Evolutionary conservation across 2,888 invertebrate species (phyloP), one percentile per base, ranked within the genome.

Genomic region (Drosophila percnosoma): DNA sequence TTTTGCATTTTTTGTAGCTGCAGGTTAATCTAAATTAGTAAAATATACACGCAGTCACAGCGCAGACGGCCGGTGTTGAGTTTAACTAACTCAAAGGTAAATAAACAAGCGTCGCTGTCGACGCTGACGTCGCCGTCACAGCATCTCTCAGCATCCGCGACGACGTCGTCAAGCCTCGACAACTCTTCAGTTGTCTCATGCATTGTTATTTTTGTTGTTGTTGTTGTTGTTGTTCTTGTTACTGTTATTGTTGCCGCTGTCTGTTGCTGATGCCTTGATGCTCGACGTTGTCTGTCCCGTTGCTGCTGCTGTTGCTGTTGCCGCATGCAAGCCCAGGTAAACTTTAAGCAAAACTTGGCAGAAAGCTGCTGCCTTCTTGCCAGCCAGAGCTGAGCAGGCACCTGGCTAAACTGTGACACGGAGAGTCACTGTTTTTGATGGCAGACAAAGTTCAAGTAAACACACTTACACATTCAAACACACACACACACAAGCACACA

Each of bases 21-120:
- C 90, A 86, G 91, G 91, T 90, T 89, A 90, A 89, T 89, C 91
- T 89, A 90, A 90, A 89, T 90, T 90, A 90, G 89, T 82, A 85
- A 87, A 85, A 86, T 90, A 84, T 79, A 86, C 86, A 83, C 81
- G 78, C 81, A 80, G 81, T 61, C 65, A 48, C 61, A 63, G 66
- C 40, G 60, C 54, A 65, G 68, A 66, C 61, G 63, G 59, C 58
- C 66, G 70, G 65, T 82, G 72, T 58, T 70, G 77, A 60, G 77
- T 62, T 87, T 84, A 87, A 84, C 85, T 84, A 87, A 89, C 88
- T 85, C 85, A 89, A 87, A 89, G 89, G 82, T 78, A 87, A 84
- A 82, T 74, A 89, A 73, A 87, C 84, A 83, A 83, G 62, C 75
- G 71, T 40, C 67, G 55, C 68, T 54, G 82, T 54, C 21, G 53